Base-by-base conservation (phyloP, 2,888 invertebrate genomes). In the Agonopterix alstromeriana region DNA sequence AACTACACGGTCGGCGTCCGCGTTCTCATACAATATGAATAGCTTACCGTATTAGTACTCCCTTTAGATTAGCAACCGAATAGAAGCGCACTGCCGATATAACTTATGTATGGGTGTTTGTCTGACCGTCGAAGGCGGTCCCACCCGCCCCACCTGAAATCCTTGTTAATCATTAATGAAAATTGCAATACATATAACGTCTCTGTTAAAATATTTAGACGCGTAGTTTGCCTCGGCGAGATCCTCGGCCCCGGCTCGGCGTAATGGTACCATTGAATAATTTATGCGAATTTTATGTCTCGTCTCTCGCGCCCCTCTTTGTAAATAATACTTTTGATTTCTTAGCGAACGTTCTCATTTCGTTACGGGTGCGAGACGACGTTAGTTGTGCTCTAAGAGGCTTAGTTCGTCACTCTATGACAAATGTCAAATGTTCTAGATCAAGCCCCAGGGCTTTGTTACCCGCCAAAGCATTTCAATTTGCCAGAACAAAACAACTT, bases 151-250 rank as follows among this genome's bases (percentile, higher is more conserved):
- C 61, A 67, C 73, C 73, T 70, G 36, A 72, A 76, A 72, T 77
- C 71, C 73, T 68, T 69, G 70, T 86, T 80, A 83, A 80, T 82
- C 67, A 81, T 84, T 86, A 82, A 86, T 84, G 79, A 79, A 84
- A 85, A 86, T 84, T 86, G 83, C 87, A 85, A 85, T 88, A 85
- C 82, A 85, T 85, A 86, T 86, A 85, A 85, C 82, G 78, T 76
- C 65, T 68, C 61, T 62, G 71, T 70, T 86, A 75, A 82, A 87
- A 86, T 87, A 87, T 87, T 86, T 73, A 86, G 65, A 60, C 58
- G 60, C 68, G 75, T 79, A 83, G 85, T 83, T 77, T 81, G 77
- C 77, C 77, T 75, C 71, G 65, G 59, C 56, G 65, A 68, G 69
- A 64, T 68, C 61, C 69, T 54, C 61, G 63, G 63, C 65, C 66